Conservation (phyloP, 2,888 invertebrate species). For the Ethmia dodecea region DNA sequence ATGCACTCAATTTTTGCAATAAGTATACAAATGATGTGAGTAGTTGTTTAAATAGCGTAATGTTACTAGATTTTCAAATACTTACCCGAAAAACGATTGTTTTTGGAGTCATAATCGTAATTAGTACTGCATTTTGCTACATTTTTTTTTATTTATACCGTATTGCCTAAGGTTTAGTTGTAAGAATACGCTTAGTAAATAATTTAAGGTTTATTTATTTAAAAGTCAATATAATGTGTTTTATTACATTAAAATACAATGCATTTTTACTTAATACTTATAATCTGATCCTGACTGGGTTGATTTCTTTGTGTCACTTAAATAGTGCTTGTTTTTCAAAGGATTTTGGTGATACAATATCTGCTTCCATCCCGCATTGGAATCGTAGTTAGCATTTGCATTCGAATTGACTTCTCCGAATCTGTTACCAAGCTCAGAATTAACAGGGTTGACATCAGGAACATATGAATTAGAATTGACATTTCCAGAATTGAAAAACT, state of each 20-base stretch:
- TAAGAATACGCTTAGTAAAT: conserved; percentile 69
- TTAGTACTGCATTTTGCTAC: conserved; percentile 56
- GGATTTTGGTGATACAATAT: too few species aligned
- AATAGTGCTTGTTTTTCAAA: too few species aligned
- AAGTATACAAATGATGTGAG: too few species aligned
- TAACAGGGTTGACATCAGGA: too few species aligned
- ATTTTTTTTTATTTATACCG: conserved; percentile 48
- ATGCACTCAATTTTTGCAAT: not conserved
- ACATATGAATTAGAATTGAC: too few species aligned
- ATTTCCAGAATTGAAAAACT: too few species aligned
- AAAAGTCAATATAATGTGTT: conserved; percentile 75
- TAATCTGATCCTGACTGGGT: too few species aligned
- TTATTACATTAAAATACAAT: conserved; percentile 40
- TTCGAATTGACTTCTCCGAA: too few species aligned
- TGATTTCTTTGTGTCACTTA: too few species aligned
- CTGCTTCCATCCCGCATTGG: too few species aligned
- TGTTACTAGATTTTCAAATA: conserved; percentile 3
- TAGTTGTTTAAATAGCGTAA: conserved; percentile 16
- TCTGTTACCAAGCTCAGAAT: too few species aligned
- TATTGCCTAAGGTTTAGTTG: conserved; percentile 41
- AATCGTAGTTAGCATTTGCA: too few species aligned
- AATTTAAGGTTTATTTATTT: conserved; percentile 69
- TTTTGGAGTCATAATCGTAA: conserved; percentile 35
- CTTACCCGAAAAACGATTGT: conserved; percentile 10
- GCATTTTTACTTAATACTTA: conserved; percentile 34